phyloP scores from a whole-genome alignment of 2,888 invertebrate genomes.

The Glyphotaelius pellucidus region DNA sequence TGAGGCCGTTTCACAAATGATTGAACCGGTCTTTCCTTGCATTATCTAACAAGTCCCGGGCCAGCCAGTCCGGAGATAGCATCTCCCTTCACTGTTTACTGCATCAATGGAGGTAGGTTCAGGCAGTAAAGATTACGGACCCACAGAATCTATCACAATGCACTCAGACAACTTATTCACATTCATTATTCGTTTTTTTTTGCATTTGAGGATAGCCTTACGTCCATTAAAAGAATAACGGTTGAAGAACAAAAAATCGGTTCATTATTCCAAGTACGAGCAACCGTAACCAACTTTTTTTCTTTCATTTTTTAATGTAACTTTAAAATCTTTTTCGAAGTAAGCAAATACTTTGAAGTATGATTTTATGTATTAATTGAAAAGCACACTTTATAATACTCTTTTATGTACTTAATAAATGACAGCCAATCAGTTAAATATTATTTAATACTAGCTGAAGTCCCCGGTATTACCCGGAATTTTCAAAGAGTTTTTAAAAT shows the following conservation, averaged over 20 bases:
- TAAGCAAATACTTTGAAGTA: too few relatives aligned
- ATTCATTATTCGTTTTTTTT: background rate
- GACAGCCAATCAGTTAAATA: too few relatives aligned
- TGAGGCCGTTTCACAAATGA: conserved; percentile 38
- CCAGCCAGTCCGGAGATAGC: conserved; percentile 17
- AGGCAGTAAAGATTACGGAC: conserved; percentile 37
- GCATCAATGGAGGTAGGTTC: conserved; percentile 39
- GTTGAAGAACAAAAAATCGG: background rate
- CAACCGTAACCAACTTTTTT: background rate
- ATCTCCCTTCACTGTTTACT: conserved; percentile 50
- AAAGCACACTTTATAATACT: too few relatives aligned
- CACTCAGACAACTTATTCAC: conserved; percentile 36
- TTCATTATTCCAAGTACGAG: background rate
- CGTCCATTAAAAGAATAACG: background rate
- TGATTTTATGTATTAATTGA: too few relatives aligned
- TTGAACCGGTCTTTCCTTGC: conserved; percentile 49
- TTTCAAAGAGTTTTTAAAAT: too few relatives aligned
- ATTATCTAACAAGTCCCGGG: conserved; percentile 42
- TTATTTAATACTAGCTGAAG: too few relatives aligned
- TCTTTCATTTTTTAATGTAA: too few relatives aligned
- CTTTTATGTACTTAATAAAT: too few relatives aligned
- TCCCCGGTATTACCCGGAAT: too few relatives aligned
- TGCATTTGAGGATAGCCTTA: background rate
- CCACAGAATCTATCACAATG: conserved; percentile 44
- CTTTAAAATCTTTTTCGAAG: too few relatives aligned